Conservation (phyloP, 2,888 invertebrate species). For the Synanthedon andrenaeformis region DNA sequence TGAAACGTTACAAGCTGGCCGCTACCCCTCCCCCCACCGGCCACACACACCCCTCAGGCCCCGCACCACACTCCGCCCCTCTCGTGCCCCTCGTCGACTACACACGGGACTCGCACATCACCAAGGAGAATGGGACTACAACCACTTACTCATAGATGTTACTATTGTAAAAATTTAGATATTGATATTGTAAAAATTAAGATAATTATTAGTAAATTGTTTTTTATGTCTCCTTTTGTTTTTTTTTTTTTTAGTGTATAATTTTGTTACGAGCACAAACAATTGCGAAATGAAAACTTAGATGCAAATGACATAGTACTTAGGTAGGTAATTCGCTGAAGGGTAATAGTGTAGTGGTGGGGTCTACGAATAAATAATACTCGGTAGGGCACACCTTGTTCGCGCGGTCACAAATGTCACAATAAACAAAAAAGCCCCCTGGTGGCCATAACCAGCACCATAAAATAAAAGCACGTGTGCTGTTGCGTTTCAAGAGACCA, state of each 20-base stretch:
- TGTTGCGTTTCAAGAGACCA: no score
- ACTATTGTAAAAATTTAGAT: constrained; percentile 33
- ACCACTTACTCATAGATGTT: constrained; percentile 12
- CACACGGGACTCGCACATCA: constrained; percentile 35
- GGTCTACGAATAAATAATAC: no score
- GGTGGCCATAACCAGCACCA: no score
- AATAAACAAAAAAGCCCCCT: no score
- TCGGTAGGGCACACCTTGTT: no score
- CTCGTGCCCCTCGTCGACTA: constrained; percentile 48
- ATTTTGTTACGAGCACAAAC: no score
- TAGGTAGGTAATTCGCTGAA: no score
- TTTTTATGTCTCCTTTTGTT: constrained; percentile 19
- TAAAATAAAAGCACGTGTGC: no score
- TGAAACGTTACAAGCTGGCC: constrained; percentile 48
- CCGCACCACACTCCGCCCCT: constrained; percentile 17
- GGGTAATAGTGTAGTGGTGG: no score
- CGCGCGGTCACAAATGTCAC: no score
- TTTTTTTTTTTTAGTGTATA: not conserved
- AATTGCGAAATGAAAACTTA: no score
- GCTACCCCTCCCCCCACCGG: constrained; percentile 55
- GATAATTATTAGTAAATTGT: constrained; percentile 34
- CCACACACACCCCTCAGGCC: constrained; percentile 52
- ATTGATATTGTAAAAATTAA: constrained; percentile 35
- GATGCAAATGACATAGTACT: no score
- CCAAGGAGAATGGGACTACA: constrained; percentile 44